Conservation (phyloP, 2,888 invertebrate species). For the Actias luna region DNA sequence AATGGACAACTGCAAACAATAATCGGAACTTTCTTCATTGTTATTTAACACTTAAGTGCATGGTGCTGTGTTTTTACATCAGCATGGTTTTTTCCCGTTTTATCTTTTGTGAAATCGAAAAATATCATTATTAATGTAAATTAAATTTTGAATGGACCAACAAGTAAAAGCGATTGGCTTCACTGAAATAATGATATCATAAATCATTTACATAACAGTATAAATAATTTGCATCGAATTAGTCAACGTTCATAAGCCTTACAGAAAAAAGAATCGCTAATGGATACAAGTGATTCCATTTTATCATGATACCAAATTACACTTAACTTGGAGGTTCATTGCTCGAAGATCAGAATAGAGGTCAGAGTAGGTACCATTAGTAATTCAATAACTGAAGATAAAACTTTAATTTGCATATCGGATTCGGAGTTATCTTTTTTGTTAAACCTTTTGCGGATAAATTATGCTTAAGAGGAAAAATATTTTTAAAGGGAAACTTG, state of each 20-base stretch:
- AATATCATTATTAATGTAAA: too few species aligned
- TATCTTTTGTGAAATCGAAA: too few species aligned
- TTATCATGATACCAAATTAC: not conserved
- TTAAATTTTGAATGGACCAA: not conserved
- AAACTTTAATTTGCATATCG: not conserved
- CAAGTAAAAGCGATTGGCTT: not conserved
- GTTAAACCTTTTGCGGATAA: not conserved
- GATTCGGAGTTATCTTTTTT: not conserved
- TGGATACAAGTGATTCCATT: not conserved
- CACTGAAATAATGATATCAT: not conserved
- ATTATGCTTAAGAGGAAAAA: not conserved
- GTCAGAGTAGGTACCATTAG: not conserved
- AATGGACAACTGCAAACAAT: too few species aligned
- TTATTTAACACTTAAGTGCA: too few species aligned
- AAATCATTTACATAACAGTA: not conserved
- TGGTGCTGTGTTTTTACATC: too few species aligned
- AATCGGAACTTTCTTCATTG: too few species aligned
- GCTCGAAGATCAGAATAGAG: not conserved
- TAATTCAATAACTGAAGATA: not conserved
- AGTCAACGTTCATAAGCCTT: not conserved
- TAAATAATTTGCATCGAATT: not conserved
- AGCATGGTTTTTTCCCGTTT: too few species aligned
- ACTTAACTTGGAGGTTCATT: not conserved
- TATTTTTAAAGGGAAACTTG: not conserved
- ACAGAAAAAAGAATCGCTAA: not conserved